Percentiles rank a stretch among this genome's conserved stretches.
Evolutionary conservation across 2,797 vertebrate species (phyloP).

Genomic region (Melanotaenia parkinsoni): DNA sequence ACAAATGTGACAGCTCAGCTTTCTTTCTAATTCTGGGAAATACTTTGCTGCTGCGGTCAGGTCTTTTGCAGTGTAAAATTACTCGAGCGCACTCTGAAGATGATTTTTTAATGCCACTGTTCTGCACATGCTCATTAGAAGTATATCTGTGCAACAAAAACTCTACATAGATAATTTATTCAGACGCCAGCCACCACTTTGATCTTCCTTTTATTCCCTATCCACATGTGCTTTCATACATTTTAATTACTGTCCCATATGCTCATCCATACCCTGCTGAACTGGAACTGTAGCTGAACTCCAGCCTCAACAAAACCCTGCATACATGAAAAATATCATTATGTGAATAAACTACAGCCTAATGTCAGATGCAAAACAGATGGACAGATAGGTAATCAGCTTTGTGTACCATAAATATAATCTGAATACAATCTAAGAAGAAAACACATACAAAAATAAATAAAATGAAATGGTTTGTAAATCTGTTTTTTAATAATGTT

Average conservation of each 20-base stretch:
- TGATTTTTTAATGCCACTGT: slow-evolving; percentile 49
- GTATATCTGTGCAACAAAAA: slow-evolving; percentile 46
- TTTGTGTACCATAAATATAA: neutral
- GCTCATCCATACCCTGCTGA: slow-evolving; percentile 26
- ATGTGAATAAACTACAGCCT: neutral
- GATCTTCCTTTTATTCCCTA: slow-evolving; percentile 59
- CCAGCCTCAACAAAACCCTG: slow-evolving; percentile 28
- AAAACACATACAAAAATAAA: neutral
- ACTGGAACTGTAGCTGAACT: slow-evolving; percentile 57
- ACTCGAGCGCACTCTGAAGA: slow-evolving; percentile 19
- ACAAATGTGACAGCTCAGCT: slow-evolving; percentile 43
- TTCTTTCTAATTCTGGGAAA: slow-evolving; percentile 52
- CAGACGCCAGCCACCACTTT: slow-evolving; percentile 58
- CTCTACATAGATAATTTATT: slow-evolving; percentile 57
- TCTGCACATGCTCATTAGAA: slow-evolving; percentile 60
- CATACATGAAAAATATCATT: neutral
- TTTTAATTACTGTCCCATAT: slow-evolving; percentile 61
- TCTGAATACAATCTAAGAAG: neutral
- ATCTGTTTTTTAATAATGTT: neutral
- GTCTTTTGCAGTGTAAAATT: slow-evolving; percentile 6
- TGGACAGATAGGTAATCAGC: neutral
- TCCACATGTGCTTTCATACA: slow-evolving; percentile 53
- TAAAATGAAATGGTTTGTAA: neutral
- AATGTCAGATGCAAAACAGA: neutral
- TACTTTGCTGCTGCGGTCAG: slow-evolving; percentile 11